Conservation (phyloP, 1,140 invertebrate genomes). For the Cotesia vestalis region DNA sequence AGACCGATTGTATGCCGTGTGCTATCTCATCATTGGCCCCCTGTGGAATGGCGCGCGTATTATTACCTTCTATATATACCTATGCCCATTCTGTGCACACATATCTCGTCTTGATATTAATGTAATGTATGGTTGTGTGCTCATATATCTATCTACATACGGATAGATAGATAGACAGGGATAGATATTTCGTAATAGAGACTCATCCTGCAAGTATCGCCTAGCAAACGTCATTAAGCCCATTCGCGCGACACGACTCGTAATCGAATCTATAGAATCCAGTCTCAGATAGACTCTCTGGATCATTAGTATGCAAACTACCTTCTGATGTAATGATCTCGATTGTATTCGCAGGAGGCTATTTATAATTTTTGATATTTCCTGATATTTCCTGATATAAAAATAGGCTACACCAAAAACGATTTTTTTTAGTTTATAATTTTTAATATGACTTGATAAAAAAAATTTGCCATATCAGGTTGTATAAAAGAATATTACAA, state of each 20-base stretch:
- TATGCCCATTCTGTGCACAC: neutral
- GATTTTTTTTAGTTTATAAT: too few relatives aligned
- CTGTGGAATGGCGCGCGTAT: conserved; percentile 8
- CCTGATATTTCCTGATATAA: too few relatives aligned
- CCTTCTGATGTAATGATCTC: too few relatives aligned
- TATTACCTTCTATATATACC: neutral
- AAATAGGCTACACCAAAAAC: too few relatives aligned
- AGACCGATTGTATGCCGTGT: conserved; percentile 28
- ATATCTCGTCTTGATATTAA: neutral
- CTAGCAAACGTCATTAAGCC: conserved; percentile 6
- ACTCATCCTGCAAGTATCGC: conserved; percentile 6
- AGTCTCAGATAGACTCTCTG: neutral
- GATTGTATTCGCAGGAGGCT: too few relatives aligned
- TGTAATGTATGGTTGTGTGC: neutral
- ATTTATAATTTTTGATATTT: neutral
- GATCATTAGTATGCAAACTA: neutral
- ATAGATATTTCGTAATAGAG: neutral
- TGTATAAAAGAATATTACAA: too few relatives aligned
- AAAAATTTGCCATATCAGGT: too few relatives aligned
- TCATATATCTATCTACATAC: neutral
- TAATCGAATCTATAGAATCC: neutral
- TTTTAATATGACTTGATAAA: too few relatives aligned
- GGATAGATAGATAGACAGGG: neutral
- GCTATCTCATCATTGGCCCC: conserved; percentile 30
- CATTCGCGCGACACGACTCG: conserved; percentile 1